Evolutionary conservation across 2,888 invertebrate species (phyloP).

Genomic region (Ischnus inquisitorius): DNA sequence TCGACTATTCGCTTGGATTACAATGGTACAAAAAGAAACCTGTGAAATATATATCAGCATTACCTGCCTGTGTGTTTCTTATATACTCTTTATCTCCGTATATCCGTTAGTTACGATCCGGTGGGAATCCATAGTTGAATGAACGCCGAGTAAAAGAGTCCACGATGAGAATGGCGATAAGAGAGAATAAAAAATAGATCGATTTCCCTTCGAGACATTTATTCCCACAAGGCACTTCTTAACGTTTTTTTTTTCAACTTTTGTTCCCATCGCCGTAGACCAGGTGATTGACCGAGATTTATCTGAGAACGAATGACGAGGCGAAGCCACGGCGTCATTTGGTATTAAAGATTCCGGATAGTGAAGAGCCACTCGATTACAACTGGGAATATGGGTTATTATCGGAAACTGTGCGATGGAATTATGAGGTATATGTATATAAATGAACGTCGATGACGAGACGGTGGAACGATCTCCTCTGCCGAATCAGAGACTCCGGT

Average conservation of each 20-base stretch:
- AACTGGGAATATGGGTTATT: slow-evolving; percentile 21
- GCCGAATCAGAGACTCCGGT: neutral
- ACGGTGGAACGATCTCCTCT: neutral
- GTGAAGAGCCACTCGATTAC: slow-evolving; percentile 8
- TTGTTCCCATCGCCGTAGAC: neutral
- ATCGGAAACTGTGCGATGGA: slow-evolving; percentile 14
- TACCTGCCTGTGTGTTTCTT: slow-evolving; percentile 8
- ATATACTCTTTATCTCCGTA: slow-evolving; percentile 14
- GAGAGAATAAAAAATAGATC: slow-evolving; percentile 59
- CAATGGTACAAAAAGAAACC: neutral
- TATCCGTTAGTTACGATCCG: slow-evolving; percentile 40
- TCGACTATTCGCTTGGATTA: slow-evolving; percentile 1
- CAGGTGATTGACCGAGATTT: slow-evolving; percentile 45
- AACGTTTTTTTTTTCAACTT: neutral
- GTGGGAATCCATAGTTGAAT: slow-evolving; percentile 36
- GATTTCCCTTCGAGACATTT: slow-evolving; percentile 59
- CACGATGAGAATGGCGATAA: slow-evolving; percentile 48
- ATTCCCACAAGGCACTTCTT: slow-evolving; percentile 42
- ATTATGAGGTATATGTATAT: neutral
- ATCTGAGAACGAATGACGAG: slow-evolving; percentile 28
- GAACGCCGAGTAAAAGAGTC: slow-evolving; percentile 21
- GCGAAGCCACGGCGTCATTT: slow-evolving; percentile 3
- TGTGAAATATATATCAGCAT: slow-evolving; percentile 1
- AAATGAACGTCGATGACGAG: neutral
- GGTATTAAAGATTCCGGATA: slow-evolving; percentile 19